These are phyloP conservation scores for Leptogaster cylindrica DNA, from an alignment of 2,888 invertebrate species.

Conservation along the genomic window DNA sequence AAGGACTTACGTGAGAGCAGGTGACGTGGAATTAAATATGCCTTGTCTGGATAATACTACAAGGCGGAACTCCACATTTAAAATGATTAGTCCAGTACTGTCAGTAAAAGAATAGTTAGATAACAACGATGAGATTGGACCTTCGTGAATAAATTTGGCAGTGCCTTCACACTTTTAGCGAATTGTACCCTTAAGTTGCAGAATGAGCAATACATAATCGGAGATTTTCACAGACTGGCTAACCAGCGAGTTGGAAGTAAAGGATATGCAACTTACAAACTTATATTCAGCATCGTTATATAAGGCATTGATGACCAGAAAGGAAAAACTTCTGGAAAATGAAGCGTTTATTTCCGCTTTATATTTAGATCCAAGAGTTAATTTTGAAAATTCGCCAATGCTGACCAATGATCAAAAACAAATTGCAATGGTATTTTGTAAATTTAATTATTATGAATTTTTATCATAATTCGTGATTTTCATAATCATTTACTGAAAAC, in stretches of 20 bases:
- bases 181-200: slow-evolving; percentile 2
- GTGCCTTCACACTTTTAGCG: slow-evolving; percentile 11
- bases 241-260: slow-evolving; percentile 42
- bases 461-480: not conserved
- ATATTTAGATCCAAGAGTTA: slow-evolving; percentile 41
- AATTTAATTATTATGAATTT: not conserved
- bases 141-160: not conserved
- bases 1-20: not conserved
- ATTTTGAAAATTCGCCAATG: slow-evolving; percentile 19
- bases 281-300: slow-evolving; percentile 6
- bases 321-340: slow-evolving; percentile 31
- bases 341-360: slow-evolving; percentile 40
- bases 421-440: no score
- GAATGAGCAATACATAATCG: slow-evolving; percentile 27
- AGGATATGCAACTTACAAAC: no score
- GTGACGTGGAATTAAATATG: not conserved
- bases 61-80: slow-evolving; percentile 22
- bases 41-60: slow-evolving; percentile 1
- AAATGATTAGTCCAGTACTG: no score
- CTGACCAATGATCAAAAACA: not conserved
- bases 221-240: slow-evolving; percentile 46
- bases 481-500: not conserved
- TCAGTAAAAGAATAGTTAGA: not conserved
- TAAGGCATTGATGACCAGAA: slow-evolving; percentile 39
- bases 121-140: slow-evolving; percentile 11